Evolutionary conservation across 2,797 vertebrate genomes (phyloP), one percentile per base, ranked within the genome.

Genomic region (Naso thynnoides): DNA sequence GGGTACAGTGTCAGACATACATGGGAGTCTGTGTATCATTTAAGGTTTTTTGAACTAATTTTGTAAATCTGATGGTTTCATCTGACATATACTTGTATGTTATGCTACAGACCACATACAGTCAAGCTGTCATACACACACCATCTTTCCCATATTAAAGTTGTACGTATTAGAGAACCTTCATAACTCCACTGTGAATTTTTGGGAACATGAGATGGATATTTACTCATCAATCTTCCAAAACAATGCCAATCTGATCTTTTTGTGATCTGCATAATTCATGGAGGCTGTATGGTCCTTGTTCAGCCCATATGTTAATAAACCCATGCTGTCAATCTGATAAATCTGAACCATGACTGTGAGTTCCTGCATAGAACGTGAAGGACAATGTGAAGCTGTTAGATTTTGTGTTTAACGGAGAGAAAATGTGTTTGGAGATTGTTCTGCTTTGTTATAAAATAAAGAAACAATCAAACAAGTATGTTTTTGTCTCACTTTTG

Each of bases 361-460:
- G 77, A 67, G 36, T 74, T 81, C 79, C 68, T 77, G 67, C 64
- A 44, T 55, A 65, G 60, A 89, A 80, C 50, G 48, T 76, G 67
- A 88, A 73, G 33, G 62, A 79, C 80, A 82, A 65, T 85, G 82
- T 90, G 69, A 87, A 4, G 44, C 39, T 72, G 36, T 78, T 78
- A 52, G 27, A 71, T 62, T 73, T 38, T 86, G 78, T 86, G 74
- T 72, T 88, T 89, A 88, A 70, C 50, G 62, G 72, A 81, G 27
- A 24, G 77, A 76, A 81, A 73, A 66, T 8, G 1, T 86, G 58
- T 79, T 64, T 15, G 53, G 45, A 82, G 87, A 74, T 72, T 83
- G 70, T 78, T 81, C 68, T 71, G 61, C 45, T 90, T 91, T 87
- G 56, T 73, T 78, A 75, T 78, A 87, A 87, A 87, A 73, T 78